A percentile compares a stretch with the other conserved stretches of the same genome.
Evolutionary conservation across 2,113 vertebrate genomes (phyloP).

Genomic region (Leucopsar rothschildi): DNA sequence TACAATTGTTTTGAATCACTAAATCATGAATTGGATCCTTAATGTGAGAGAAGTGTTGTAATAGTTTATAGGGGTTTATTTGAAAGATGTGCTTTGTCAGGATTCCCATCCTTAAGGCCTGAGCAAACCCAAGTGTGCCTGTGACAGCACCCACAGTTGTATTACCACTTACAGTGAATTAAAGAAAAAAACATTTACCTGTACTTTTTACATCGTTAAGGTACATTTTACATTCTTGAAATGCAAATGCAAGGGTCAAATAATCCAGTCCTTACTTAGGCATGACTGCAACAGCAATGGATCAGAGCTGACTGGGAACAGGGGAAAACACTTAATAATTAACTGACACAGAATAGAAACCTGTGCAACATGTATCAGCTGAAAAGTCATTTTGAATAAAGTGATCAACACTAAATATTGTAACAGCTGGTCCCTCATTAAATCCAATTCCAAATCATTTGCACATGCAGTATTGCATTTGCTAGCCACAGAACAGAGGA

Average conservation of each 20-base stretch:
- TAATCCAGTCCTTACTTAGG: neutral
- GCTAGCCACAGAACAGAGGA: conserved; percentile 18
- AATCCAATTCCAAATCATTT: neutral
- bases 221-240: neutral
- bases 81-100: neutral
- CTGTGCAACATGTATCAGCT: neutral
- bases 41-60: neutral
- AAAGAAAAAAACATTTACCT: neutral
- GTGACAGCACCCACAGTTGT: neutral
- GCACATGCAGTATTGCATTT: neutral
- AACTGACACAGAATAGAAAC: neutral
- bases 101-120: neutral
- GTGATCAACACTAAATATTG: neutral
- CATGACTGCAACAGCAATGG: neutral
- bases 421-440: conserved; percentile 10
- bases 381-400: neutral
- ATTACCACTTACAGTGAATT: neutral
- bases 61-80: neutral
- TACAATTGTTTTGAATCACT: neutral
- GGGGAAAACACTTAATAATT: neutral
- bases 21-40: neutral
- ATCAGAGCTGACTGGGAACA: neutral
- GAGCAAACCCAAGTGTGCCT: neutral
- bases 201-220: neutral
- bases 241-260: neutral